Evolutionary conservation across 1,140 invertebrate species (phyloP), one percentile per base, ranked within the genome.

Genomic region (Zaprionus inermis): DNA sequence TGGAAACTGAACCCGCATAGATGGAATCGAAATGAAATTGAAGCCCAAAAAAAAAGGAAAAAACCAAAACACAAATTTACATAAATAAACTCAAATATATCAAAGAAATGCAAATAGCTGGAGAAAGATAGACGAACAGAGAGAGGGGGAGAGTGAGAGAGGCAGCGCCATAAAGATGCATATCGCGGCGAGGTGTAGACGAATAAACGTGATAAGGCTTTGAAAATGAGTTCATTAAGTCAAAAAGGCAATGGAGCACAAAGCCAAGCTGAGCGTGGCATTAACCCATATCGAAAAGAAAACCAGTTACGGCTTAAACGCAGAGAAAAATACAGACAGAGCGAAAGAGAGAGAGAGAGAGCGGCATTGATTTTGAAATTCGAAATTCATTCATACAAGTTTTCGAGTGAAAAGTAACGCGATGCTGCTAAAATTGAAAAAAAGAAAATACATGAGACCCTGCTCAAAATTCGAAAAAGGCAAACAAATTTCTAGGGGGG

Each of bases 321-420:
- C 20, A 38, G 20, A 16, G 22, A 51, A 30, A 58, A n/a, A 36
- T 14, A 28, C 14, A 67, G 5, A 38, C 14, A 41, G 7, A 20
- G 5, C 11, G 58, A 34, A 36, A 54, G 2, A 70, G 36, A 38
- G 5, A 51, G n/a, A 30, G 46, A 46, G 22, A 41, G 24, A 20
- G 41, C 24, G 10, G 20, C 20, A 60, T 36, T 32, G 59, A 55
- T 70, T 75, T 71, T 60, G 6, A 64, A 61, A 61, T 61, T 69
- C 28, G 58, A 52, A 64, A 41, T 75, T 75, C 72, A 75, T 75
- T 75, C 67, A 75, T 64, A 58, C 54, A 58, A 24, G 54, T 52
- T 32, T 57, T 34, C n/a, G 18, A 75, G 83, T 86, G 79, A 86
- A 86, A 86, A 88, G 83, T 86, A 76, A 88, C 76, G 80, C 51